Percentiles rank a stretch among this genome's conserved stretches.
These are phyloP conservation scores for Hippopotamus amphibius DNA, from an alignment of 2,113 vertebrate genomes.

Conservation along the genomic window DNA sequence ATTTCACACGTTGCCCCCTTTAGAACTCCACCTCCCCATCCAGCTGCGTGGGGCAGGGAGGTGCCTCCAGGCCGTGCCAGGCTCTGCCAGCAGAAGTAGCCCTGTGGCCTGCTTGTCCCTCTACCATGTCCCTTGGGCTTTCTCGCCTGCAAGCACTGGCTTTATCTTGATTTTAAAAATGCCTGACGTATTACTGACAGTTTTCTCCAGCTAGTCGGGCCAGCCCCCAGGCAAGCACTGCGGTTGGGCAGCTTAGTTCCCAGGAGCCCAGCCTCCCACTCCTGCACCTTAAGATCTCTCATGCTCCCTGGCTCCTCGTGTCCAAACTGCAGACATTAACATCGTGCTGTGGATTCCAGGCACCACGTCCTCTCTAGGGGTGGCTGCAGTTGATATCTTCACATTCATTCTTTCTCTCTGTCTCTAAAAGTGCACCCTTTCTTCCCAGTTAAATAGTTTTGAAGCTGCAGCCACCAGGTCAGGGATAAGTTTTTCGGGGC, in stretches of 20 bases:
- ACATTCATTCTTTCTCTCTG: background rate
- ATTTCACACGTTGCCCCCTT: background rate
- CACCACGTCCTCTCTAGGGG: accelerated
- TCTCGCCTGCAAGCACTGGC: accelerated
- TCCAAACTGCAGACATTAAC: background rate
- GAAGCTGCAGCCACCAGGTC: background rate
- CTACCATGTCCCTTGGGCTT: background rate
- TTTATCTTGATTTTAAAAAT: background rate
- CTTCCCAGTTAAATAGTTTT: background rate
- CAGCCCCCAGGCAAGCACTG: background rate
- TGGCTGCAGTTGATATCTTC: accelerated
- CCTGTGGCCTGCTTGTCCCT: accelerated
- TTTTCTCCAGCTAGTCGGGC: background rate
- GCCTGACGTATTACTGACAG: accelerated
- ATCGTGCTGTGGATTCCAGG: accelerated
- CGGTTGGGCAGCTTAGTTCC: too few species aligned
- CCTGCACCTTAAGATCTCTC: background rate
- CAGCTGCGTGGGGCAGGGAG: accelerated
- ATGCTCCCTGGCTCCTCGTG: accelerated
- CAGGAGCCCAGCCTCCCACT: accelerated
- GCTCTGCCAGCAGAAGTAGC: accelerated
- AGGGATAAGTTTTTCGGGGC: background rate
- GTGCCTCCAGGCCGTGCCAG: accelerated
- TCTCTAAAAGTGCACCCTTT: background rate
- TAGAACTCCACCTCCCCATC: accelerated